Evolutionary conservation across 2,888 invertebrate genomes (phyloP).

Genomic region (Brachypalpus laphriformis): DNA sequence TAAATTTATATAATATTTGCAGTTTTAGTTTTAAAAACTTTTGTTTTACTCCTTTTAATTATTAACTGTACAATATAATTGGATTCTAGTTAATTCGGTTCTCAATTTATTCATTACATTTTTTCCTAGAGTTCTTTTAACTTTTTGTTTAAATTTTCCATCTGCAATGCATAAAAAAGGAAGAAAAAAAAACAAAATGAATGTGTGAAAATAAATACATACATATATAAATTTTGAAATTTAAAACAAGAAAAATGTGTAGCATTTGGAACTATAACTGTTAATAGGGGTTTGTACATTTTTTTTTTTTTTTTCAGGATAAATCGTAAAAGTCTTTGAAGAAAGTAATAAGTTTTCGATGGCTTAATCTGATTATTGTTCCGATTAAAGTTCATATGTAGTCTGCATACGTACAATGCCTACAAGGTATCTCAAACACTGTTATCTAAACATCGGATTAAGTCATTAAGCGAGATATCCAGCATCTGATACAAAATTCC

Average conservation of each 20-base stretch:
- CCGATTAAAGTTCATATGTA: too few species aligned
- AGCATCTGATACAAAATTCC: too few species aligned
- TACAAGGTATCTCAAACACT: too few species aligned
- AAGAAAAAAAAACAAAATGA: constrained; percentile 73
- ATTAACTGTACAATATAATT: constrained; percentile 80
- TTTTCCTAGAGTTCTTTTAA: constrained; percentile 77
- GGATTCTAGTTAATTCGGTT: constrained; percentile 80
- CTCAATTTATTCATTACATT: constrained; percentile 79
- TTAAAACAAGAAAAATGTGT: constrained; percentile 9
- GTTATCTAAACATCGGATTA: too few species aligned
- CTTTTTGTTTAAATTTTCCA: constrained; percentile 79
- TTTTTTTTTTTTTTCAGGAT: background rate
- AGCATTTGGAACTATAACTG: constrained; percentile 35
- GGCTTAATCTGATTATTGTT: too few species aligned
- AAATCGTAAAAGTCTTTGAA: too few species aligned
- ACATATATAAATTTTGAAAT: constrained; percentile 16
- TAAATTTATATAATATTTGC: constrained; percentile 66
- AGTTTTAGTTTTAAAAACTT: constrained; percentile 39
- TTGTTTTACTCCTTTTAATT: constrained; percentile 54
- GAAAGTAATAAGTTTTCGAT: too few species aligned
- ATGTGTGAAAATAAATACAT: constrained; percentile 56
- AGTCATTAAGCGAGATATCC: too few species aligned
- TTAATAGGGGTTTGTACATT: constrained; percentile 41
- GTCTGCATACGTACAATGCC: too few species aligned
- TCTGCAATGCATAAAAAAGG: constrained; percentile 79